phyloP scores from a whole-genome alignment of 2,797 vertebrate genomes.

The Pangasius djambal region DNA sequence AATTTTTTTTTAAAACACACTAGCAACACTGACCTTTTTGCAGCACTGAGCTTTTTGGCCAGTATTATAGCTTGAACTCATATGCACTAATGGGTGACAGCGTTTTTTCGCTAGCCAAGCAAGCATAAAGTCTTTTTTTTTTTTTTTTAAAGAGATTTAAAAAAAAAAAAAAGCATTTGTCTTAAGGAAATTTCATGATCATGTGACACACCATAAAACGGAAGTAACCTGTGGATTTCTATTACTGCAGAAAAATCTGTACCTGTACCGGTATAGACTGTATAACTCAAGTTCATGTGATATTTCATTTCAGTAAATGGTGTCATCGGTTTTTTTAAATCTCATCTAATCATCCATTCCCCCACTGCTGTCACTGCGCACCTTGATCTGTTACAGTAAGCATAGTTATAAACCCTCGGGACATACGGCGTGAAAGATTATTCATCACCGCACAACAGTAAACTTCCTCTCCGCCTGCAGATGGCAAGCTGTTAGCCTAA shows the following conservation, averaged over 20 bases:
- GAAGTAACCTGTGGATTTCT: not conserved
- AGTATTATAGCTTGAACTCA: not conserved
- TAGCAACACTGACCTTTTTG: not conserved
- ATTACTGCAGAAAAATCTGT: not conserved
- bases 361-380: constrained; percentile 24
- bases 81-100: not conserved
- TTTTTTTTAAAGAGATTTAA: no score
- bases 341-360: constrained; percentile 33
- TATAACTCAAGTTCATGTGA: not conserved
- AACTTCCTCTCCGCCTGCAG: constrained; percentile 75
- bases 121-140: not conserved
- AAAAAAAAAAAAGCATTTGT: not conserved
- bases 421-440: constrained; percentile 71
- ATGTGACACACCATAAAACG: not conserved
- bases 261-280: no score
- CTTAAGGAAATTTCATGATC: not conserved
- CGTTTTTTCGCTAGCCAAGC: not conserved
- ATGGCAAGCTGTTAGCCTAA: constrained; percentile 80
- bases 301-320: not conserved
- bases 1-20: not conserved
- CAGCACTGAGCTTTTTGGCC: not conserved
- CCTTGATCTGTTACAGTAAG: constrained; percentile 60
- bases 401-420: constrained; percentile 59
- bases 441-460: constrained; percentile 78
- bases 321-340: not conserved